Evolutionary conservation across 2,113 vertebrate species (phyloP).

Genomic region (Actinemys pallida): DNA sequence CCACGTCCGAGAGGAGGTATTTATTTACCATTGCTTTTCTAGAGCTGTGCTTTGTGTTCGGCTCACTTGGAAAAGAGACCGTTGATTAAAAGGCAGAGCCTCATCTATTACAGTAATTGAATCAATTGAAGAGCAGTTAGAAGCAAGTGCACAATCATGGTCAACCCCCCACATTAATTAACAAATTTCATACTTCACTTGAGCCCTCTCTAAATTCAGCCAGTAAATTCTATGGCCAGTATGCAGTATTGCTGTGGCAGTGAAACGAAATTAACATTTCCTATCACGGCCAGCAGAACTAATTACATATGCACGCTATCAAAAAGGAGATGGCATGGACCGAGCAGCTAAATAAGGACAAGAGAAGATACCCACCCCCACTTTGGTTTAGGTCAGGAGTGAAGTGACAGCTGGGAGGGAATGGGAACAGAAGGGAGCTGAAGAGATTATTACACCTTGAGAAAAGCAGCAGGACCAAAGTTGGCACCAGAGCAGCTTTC

Average conservation of each 20-base stretch:
- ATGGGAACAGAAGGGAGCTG: neutral
- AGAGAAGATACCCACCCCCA: neutral
- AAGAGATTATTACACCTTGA: neutral
- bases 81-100: neutral
- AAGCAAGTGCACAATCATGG: neutral
- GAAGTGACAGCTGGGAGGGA: neutral
- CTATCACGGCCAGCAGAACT: neutral
- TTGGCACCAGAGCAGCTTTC: neutral
- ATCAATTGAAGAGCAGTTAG: neutral
- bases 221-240: neutral
- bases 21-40: neutral
- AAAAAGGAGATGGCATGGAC: neutral
- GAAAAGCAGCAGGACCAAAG: accelerated
- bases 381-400: neutral
- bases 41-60: neutral
- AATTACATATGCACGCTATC: neutral
- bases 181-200: neutral
- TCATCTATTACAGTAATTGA: neutral
- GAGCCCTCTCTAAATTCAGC: neutral
- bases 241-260: neutral
- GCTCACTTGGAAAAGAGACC: neutral
- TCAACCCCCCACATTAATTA: neutral
- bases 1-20: neutral
- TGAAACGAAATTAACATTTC: neutral
- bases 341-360: neutral